phyloP scores from a whole-genome alignment of 37 sponge, comb jelly and placozoan species.

The Diacarnus erythraeanus region DNA sequence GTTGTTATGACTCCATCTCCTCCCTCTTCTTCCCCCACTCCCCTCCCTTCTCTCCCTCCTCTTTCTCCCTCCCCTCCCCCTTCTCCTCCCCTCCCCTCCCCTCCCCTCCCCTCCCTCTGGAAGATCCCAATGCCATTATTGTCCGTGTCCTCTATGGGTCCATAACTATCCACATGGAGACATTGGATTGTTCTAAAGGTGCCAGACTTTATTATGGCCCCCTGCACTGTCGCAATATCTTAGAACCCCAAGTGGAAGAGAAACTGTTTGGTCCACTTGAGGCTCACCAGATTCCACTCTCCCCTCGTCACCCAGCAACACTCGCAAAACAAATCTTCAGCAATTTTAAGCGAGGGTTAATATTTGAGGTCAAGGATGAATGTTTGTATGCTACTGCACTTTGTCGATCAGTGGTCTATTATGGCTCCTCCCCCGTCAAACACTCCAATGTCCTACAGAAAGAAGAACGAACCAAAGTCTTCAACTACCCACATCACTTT shows the following conservation, averaged over 20 bases:
- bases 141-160: conserved; percentile 58
- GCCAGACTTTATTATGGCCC: conserved; percentile 59
- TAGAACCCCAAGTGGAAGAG: conserved; percentile 38
- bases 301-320: conserved; percentile 54
- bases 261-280: conserved; percentile 57
- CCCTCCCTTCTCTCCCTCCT: background rate
- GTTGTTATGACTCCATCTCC: background rate
- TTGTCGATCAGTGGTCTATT: conserved; percentile 40
- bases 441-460: conserved; percentile 24
- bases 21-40: background rate
- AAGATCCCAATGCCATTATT: conserved; percentile 44
- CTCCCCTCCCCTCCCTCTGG: background rate
- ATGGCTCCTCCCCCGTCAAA: conserved; percentile 47
- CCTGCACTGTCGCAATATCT: conserved; percentile 49
- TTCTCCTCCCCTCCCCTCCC: background rate
- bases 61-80: too few species aligned
- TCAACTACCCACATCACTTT: conserved; percentile 37
- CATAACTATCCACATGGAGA: conserved; percentile 63
- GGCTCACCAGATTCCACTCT: conserved; percentile 49
- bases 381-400: conserved; percentile 53
- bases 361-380: conserved; percentile 37
- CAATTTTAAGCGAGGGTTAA: conserved; percentile 42
- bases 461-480: conserved; percentile 45
- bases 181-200: conserved; percentile 57
- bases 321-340: conserved; percentile 38